Conservation (phyloP, 2,113 vertebrate genomes). For the Cephalopholis sonnerati region DNA sequence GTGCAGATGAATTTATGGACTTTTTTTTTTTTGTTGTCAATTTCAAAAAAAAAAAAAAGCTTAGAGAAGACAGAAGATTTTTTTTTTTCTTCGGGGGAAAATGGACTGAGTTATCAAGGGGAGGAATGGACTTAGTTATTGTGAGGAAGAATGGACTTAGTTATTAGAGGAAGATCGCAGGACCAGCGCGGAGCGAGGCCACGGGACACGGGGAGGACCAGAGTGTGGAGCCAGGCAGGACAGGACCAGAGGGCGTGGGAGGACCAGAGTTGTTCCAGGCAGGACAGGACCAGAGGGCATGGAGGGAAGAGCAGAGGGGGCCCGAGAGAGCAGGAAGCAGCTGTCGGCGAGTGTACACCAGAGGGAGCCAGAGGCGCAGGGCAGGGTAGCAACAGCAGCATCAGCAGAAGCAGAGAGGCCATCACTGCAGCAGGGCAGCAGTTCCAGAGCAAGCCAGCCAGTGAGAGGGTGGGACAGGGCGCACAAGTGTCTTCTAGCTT, state of each 20-base stretch:
- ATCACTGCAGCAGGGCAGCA: conserved; percentile 60
- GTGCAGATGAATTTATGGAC: neutral
- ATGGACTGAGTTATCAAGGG: conserved; percentile 55
- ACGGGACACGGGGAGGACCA: conserved; percentile 54
- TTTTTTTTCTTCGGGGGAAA: neutral
- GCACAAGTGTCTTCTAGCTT: conserved; percentile 71
- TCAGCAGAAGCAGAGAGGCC: conserved; percentile 49
- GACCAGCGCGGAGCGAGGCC: conserved; percentile 61
- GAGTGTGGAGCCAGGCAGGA: conserved; percentile 56
- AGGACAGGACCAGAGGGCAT: conserved; percentile 67
- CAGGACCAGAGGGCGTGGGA: conserved; percentile 69
- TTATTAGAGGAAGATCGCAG: conserved; percentile 68
- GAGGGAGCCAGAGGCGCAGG: conserved; percentile 75
- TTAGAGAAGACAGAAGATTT: conserved; percentile 50
- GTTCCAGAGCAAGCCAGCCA: conserved; percentile 67
- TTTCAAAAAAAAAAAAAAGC: too few species aligned
- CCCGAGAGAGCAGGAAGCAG: conserved; percentile 53
- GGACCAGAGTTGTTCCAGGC: conserved; percentile 58
- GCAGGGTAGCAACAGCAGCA: conserved; percentile 79
- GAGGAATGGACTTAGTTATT: conserved; percentile 76
- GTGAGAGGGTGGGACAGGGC: conserved; percentile 71
- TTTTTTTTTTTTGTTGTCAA: neutral
- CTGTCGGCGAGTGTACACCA: conserved; percentile 70
- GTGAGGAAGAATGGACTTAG: conserved; percentile 77
- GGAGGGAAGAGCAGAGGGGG: conserved; percentile 71